These are phyloP conservation scores for Cataglyphis rosenhaueri DNA, from an alignment of 2,888 invertebrate species.

Conservation along the genomic window DNA sequence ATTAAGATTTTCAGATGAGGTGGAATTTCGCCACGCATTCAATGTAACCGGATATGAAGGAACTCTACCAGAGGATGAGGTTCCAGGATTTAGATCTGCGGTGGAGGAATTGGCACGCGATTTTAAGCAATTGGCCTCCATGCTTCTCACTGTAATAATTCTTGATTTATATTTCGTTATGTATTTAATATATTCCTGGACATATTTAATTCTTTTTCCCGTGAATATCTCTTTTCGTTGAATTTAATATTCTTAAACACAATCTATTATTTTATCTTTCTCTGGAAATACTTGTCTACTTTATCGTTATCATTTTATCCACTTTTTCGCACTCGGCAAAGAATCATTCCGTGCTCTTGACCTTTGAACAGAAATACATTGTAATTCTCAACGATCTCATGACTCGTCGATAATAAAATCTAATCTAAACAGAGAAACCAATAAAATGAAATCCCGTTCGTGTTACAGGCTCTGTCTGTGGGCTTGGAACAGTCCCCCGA, in stretches of 20 bases:
- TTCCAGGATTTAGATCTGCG: conserved; percentile 89
- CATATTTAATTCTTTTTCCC: neutral
- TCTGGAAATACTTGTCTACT: neutral
- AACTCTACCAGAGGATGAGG: conserved; percentile 89
- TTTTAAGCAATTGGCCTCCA: conserved; percentile 89
- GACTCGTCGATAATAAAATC: neutral
- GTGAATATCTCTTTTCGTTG: neutral
- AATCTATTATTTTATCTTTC: neutral
- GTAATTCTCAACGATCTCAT: neutral
- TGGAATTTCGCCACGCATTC: conserved; percentile 90
- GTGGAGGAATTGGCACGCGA: conserved; percentile 90
- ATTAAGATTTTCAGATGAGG: conserved; percentile 78
- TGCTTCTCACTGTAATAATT: conserved; percentile 87
- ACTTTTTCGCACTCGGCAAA: neutral
- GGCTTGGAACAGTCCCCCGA: conserved; percentile 88
- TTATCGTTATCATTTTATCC: conserved; percentile 13
- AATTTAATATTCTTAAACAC: neutral
- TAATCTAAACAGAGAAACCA: neutral
- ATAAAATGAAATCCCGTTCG: conserved; percentile 36
- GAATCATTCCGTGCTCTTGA: neutral
- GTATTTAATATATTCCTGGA: neutral
- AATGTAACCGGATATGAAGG: conserved; percentile 88
- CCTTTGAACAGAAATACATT: conserved; percentile 6
- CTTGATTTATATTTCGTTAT: neutral
- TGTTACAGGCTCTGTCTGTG: conserved; percentile 82